Percentiles rank a stretch among this genome's conserved stretches.
Evolutionary conservation across 2,113 vertebrate genomes (phyloP).

Genomic region (Chlorodrepanis virens): DNA sequence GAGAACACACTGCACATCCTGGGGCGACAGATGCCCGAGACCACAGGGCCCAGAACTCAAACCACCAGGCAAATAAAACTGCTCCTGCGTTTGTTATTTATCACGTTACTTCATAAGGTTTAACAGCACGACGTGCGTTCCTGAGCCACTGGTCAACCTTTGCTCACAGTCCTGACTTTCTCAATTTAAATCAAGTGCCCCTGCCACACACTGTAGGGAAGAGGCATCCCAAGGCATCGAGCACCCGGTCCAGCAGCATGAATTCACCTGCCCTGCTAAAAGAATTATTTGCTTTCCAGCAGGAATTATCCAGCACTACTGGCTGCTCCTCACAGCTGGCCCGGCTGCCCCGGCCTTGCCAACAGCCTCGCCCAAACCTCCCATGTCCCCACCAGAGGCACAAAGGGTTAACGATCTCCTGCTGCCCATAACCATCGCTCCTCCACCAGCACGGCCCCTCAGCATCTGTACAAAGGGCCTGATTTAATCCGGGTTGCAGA

Average conservation of each 20-base stretch:
- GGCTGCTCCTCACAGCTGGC: accelerated
- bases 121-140: accelerated
- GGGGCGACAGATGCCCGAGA: accelerated
- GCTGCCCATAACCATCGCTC: not conserved
- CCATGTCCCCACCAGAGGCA: not conserved
- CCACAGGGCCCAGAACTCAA: accelerated
- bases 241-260: accelerated
- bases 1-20: not conserved
- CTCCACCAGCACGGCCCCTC: constrained; percentile 3
- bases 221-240: not conserved
- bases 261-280: not conserved
- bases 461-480: constrained; percentile 52
- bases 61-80: not conserved
- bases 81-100: not conserved
- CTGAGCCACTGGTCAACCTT: not conserved
- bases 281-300: not conserved
- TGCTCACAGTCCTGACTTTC: not conserved
- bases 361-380: not conserved
- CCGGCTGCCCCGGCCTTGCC: not conserved
- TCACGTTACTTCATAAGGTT: accelerated
- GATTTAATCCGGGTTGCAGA: constrained; percentile 53
- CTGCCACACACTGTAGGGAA: accelerated
- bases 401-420: constrained; percentile 11
- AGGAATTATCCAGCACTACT: accelerated
- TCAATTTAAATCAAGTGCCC: not conserved